Evolutionary conservation across 2,888 invertebrate genomes (phyloP), one percentile per base, ranked within the genome.

Genomic region (Cerceris ruficornis): DNA sequence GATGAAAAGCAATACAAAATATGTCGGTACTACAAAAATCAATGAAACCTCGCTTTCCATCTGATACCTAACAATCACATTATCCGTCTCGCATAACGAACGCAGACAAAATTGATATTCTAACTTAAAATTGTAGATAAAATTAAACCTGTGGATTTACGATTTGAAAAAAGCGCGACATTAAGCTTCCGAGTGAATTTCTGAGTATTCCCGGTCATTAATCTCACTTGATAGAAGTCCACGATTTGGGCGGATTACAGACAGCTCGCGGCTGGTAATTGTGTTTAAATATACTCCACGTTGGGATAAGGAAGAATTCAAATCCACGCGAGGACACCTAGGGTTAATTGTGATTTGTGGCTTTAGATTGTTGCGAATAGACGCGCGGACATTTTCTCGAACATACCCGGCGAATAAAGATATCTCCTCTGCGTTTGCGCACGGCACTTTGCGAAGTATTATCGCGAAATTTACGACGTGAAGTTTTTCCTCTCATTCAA

Each of bases 341-440:
- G 76, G 75, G 71, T 78, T 83, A 84, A 83, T 71, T 81, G 83
- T 83, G 83, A 83, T 83, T 83, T 83, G 83, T 83, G 83, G 73
- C 83, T 74, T 61, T 70, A 71, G 78, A 76, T 83, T 80, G 83
- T 83, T 78, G 67, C 81, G 69, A 83, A 83, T 76, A 76, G 77
- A 76, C 70, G 61, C 50, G 54, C 60, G 62, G 78, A 69, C 84
- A 69, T 71, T 78, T 83, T 72, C 83, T 84, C 75, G 84, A 80
- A 83, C 83, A 83, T 69, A 55, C 52, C 14, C 52, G 13, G 49
- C 61, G 77, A 64, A 76, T 76, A 68, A 71, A 71, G 77, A 78
- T 78, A 68, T 76, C 70, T 46, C 66, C 58, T 5, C 41, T 17
- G 9, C 58, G 13, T 67, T 70, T 75, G 77, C 77, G 59, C 77